These are phyloP conservation scores for Anoncus sp. DNA, from an alignment of 2,888 invertebrate genomes.

Conservation along the genomic window DNA sequence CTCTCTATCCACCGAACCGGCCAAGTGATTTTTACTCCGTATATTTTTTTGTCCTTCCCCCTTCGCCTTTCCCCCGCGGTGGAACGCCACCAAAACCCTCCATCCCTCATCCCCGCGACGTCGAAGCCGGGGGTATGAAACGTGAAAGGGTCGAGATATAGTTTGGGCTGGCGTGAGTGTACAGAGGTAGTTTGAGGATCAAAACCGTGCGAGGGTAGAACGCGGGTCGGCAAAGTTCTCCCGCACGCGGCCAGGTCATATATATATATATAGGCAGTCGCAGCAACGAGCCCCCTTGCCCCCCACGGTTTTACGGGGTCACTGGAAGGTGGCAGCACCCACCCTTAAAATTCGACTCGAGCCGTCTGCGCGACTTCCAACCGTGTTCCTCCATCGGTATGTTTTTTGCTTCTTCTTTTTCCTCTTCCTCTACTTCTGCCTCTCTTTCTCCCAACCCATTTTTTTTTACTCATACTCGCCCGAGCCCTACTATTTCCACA, in stretches of 20 bases:
- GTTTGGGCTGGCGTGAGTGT: conserved; percentile 42
- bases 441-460: conserved; percentile 32
- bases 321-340: conserved; percentile 79
- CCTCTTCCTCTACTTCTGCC: background rate
- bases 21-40: conserved; percentile 66
- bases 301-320: conserved; percentile 75
- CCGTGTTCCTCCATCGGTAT: conserved; percentile 60
- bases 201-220: conserved; percentile 37
- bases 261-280: conserved; percentile 44
- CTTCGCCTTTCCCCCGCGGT: conserved; percentile 14
- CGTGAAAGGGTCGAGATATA: too few species aligned
- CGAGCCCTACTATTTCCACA: background rate
- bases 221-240: conserved; percentile 65
- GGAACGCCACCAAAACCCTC: too few species aligned
- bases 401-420: conserved; percentile 3
- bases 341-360: conserved; percentile 76
- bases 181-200: conserved; percentile 46
- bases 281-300: conserved; percentile 48
- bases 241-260: conserved; percentile 64
- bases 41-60: conserved; percentile 36
- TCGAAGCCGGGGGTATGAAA: conserved; percentile 22
- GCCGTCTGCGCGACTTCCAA: conserved; percentile 72
- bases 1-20: conserved; percentile 39
- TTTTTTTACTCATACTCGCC: conserved; percentile 37
- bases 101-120: too few species aligned